Evolutionary conservation across 2,888 invertebrate genomes (phyloP), one percentile per base, ranked within the genome.

Genomic region (Thalpophila matura): DNA sequence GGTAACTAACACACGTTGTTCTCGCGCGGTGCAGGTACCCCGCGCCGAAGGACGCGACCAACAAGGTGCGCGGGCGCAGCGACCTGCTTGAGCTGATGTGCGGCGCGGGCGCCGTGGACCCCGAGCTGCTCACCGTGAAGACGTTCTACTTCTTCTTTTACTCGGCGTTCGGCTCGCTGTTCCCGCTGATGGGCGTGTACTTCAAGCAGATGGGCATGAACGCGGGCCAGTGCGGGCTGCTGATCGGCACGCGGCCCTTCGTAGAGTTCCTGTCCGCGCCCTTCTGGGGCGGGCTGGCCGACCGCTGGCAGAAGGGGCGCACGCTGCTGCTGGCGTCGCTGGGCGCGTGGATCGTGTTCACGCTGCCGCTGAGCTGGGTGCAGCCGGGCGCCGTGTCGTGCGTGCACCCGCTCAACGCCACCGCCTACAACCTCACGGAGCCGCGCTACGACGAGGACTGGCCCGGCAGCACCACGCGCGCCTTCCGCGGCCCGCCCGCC

Each of bases 191-290:
- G 97, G 99, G 99, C 33, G 98, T 99, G 43, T 99, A 99, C 95
- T 99, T 99, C 96, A 99, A 99, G 95, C 99, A 99, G 95, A 97
- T 99, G 97, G 99, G 99, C 64, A 99, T 99, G 99, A 99, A 99
- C 92, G 98, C 99, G 1, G 97, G 98, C 16, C 99, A 99, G 89
- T 98, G 98, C 86, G 99, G 99, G 5, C 95, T 98, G 58, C 96
- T 98, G n/a, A 98, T 99, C 81, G 99, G 99, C 24, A 97, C 98
- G 80, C 96, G 99, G 68, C 99, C 99, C 1, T 98, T 99, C 89
- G 98, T 99, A 46, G 99, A 99, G 93, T 99, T 99, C 91, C 95
- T 99, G 55, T 98, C 99, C 57, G 99, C 99, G 1, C 99, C 99
- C 0, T 99, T 99, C 91, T 99, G 99, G 99, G 99, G 99, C 50